Base-by-base conservation (phyloP, 2,113 vertebrate species). In the Xyliphius kryptos region DNA sequence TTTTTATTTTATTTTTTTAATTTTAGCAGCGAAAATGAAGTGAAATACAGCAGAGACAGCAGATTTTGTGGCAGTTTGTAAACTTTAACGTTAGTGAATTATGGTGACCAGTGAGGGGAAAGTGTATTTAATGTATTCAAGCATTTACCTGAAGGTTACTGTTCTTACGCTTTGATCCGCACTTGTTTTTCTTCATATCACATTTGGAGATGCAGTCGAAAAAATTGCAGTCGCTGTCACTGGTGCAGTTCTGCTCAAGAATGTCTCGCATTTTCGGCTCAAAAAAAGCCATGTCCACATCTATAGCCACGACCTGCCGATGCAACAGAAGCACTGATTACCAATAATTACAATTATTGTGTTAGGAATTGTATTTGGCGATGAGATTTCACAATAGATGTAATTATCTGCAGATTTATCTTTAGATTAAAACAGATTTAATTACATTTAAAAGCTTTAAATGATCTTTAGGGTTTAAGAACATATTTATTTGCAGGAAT, bases 221-320 rank as follows among this genome's bases (percentile, higher is more conserved):
- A 83, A 98, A 98, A 82, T 89, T 93, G 55, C 96, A 98, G 51
- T 98, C 96, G 40, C 92, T 90, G 0, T 97, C 92, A 22, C 72
- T 82, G 5, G 90, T 95, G 85, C 96, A 98, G 72, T 97, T 96
- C 78, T 97, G 94, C 69, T 93, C 92, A 0, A 98, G 88, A 72
- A 98, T 93, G 71, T 95, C 92, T 59, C 81, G 86, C 93, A 98
- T 97, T 85, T 97, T 98, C 1, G 96, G 96, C 77, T 98, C 94
- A 56, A 98, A 98, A 83, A 98, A 98, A 32, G 93, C 94, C 96
- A 98, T 98, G 85, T 98, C 96, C 77, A 97, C 92, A 32, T 98
- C 96, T 8, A 98, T 97, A 17, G 95, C 95, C 32, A 96, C 93
- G 52, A 97, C 96, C 96, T 98, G 80, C 9, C 6, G 52, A 21